Evolutionary conservation across 2,888 invertebrate species (phyloP).

Genomic region (Zygogramma bicolorata): DNA sequence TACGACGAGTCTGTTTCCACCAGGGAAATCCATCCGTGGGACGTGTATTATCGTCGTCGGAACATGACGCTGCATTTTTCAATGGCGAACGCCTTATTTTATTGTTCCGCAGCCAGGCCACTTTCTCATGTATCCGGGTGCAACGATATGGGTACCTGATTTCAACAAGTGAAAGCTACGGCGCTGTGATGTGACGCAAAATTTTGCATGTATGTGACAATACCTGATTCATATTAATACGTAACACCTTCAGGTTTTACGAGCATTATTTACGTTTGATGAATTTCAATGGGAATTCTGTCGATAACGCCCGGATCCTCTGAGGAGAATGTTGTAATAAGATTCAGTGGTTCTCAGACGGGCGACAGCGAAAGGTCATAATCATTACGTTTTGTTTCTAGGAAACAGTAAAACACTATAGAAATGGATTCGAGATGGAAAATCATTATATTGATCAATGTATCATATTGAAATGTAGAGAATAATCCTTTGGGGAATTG

Average conservation of each 20-base stretch:
- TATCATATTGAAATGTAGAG: too few species aligned
- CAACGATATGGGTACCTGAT: conserved; percentile 55
- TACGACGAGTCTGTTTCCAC: not conserved
- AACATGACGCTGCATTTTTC: conserved; percentile 1
- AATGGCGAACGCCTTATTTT: conserved; percentile 4
- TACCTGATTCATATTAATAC: conserved; percentile 32
- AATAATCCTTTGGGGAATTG: too few species aligned
- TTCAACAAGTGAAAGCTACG: conserved; percentile 54
- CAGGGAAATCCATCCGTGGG: conserved; percentile 8
- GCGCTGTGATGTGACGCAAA: conserved; percentile 37
- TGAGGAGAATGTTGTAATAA: conserved; percentile 11
- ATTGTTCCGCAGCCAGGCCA: conserved; percentile 24
- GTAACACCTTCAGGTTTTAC: conserved; percentile 35
- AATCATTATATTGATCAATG: too few species aligned
- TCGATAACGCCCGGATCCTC: conserved; percentile 32
- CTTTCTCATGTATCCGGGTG: conserved; percentile 55
- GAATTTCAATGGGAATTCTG: conserved; percentile 34
- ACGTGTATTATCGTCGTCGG: not conserved
- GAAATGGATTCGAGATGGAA: too few species aligned
- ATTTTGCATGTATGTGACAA: conserved; percentile 41
- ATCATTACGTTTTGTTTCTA: too few species aligned
- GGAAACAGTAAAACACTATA: too few species aligned
- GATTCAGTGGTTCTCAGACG: not conserved
- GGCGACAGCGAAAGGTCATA: not conserved
- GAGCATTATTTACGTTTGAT: conserved; percentile 22